These are phyloP conservation scores for Tinamus major DNA, from an alignment of 2,797 vertebrate genomes.

Conservation along the genomic window DNA sequence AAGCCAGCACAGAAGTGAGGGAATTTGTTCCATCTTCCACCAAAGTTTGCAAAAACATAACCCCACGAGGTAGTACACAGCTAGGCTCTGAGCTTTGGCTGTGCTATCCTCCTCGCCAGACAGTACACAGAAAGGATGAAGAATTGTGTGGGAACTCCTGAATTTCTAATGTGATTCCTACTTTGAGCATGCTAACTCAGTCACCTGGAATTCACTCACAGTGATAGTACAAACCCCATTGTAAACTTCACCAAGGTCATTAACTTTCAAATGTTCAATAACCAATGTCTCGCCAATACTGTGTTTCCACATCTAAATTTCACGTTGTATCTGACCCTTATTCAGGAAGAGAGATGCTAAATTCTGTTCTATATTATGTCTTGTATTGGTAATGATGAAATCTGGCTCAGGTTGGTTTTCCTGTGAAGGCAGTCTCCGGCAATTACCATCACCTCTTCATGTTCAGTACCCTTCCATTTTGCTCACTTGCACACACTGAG, in stretches of 20 bases:
- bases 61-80: not conserved
- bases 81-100: not conserved
- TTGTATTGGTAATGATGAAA: not conserved
- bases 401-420: not conserved
- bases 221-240: rapidly evolving
- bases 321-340: not conserved
- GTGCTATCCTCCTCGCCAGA: not conserved
- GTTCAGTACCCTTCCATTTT: not conserved
- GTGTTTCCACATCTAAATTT: not conserved
- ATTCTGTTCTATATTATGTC: not conserved
- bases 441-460: not conserved
- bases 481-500: not conserved
- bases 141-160: not conserved
- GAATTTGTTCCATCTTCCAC: not conserved
- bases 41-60: not conserved
- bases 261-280: not conserved
- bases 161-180: not conserved
- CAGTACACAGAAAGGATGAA: not conserved
- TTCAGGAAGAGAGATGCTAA: not conserved
- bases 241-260: not conserved
- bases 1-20: too few species aligned
- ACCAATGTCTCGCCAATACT: not conserved
- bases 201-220: not conserved
- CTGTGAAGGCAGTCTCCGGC: not conserved
- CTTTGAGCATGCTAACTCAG: not conserved